A percentile compares a stretch with the other conserved stretches of the same genome.
Evolutionary conservation across 2,113 vertebrate species (phyloP).

Genomic region (Ursus arctos): DNA sequence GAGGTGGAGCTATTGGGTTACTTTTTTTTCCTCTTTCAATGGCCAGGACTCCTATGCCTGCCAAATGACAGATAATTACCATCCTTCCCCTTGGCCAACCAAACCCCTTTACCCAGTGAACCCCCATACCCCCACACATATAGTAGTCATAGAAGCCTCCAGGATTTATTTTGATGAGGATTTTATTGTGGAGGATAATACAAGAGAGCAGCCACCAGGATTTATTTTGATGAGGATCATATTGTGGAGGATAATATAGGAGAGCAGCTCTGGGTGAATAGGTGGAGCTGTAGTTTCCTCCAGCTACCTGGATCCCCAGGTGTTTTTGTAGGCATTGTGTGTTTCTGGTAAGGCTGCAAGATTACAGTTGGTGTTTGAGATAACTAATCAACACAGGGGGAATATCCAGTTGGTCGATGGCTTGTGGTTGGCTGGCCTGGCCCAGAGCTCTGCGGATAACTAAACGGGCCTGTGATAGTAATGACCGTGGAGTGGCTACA

Average conservation of each 20-base stretch:
- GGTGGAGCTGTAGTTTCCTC: neutral
- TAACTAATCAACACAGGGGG: conserved; percentile 92
- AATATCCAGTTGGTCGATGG: conserved; percentile 90
- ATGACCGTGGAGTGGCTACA: conserved; percentile 92
- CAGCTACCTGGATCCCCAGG: conserved; percentile 17
- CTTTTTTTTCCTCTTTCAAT: neutral
- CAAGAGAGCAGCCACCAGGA: neutral
- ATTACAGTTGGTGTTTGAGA: conserved; percentile 90
- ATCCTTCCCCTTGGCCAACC: neutral
- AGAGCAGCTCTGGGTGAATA: neutral
- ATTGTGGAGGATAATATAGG: conserved; percentile 55
- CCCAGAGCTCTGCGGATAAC: conserved; percentile 88
- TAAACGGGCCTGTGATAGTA: conserved; percentile 94
- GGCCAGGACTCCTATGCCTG: neutral
- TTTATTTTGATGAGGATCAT: conserved; percentile 61
- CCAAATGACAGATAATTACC: neutral
- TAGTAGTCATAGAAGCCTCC: conserved; percentile 4
- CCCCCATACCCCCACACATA: neutral
- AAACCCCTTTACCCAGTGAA: neutral
- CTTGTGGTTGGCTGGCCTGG: conserved; percentile 66
- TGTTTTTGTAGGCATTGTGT: neutral
- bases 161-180: too few relatives aligned
- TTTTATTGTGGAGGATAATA: too few relatives aligned
- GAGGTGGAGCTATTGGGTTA: neutral
- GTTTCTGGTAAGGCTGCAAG: neutral